Evolutionary conservation across 2,797 vertebrate species (phyloP), one percentile per base, ranked within the genome.

Genomic region (Anguilla megastoma): DNA sequence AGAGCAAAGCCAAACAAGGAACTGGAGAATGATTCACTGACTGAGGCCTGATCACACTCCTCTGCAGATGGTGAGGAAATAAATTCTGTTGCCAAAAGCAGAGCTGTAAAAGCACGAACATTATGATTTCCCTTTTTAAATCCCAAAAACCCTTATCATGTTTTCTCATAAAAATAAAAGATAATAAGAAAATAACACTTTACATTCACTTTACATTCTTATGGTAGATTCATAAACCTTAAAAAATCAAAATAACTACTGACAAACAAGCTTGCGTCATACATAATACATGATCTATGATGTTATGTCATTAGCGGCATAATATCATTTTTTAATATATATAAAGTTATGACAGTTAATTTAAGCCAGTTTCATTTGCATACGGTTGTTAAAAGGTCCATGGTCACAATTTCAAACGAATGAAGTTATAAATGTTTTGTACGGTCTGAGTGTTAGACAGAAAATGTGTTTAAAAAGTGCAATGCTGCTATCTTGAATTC

Each of bases 61-160:
- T 16, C 9, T 91, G 87, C 90, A 93, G 90, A 91, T 91, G 92
- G 89, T 93, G 88, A 93, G 93, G 93, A 89, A 90, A 92, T 90
- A 91, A 92, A 91, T 87, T 92, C 89, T 91, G 86, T 45, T 79
- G 92, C 90, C 90, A 90, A 93, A 90, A 92, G 86, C 88, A 88
- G 10, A 91, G 85, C 0, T 41, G 88, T 36, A 93, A 91, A 88
- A 54, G 18, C 5, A 84, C 30, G 36, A 12, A n/a, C 27, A 18
- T 45, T 5, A 30, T 89, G 90, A 82, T 89, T 95, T 95, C 94
- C 93, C 93, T 94, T 95, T 94, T 92, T 93, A 93, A 93, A 93
- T 94, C 92, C 91, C 89, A 91, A 14, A 45, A 63, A 54, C 82
- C 63, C 54, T 52, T 85, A 54, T 83, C 2, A 87, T 41, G 16